phyloP scores from a whole-genome alignment of 2,888 invertebrate genomes.

The Leptinotarsa juncta region DNA sequence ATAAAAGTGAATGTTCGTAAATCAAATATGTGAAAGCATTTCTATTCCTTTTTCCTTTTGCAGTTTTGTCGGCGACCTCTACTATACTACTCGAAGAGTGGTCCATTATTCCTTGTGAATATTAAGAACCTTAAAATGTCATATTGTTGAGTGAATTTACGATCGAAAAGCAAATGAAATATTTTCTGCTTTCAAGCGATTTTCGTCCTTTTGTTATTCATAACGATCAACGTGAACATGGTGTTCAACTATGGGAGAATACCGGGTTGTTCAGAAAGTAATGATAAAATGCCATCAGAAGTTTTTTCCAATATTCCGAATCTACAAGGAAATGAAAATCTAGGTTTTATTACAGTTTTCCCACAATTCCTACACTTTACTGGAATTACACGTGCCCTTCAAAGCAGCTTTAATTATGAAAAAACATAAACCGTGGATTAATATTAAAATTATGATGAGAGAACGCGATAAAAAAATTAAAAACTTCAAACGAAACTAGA shows the following conservation, averaged over 20 bases:
- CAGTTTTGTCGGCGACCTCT: conserved; percentile 24
- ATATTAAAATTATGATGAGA: too few relatives aligned
- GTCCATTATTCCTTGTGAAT: conserved; percentile 30
- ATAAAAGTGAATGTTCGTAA: conserved; percentile 19
- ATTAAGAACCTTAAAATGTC: conserved; percentile 33
- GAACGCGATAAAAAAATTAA: too few relatives aligned
- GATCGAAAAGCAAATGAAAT: conserved; percentile 21
- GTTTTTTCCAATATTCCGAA: too few relatives aligned
- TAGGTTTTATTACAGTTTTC: too few relatives aligned
- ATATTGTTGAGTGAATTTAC: conserved; percentile 33
- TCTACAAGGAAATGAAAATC: too few relatives aligned
- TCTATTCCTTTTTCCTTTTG: conserved; percentile 23
- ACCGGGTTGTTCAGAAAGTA: background rate
- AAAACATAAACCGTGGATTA: too few relatives aligned
- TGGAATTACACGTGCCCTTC: too few relatives aligned
- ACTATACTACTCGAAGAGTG: conserved; percentile 24
- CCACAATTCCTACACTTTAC: too few relatives aligned
- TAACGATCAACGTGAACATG: background rate
- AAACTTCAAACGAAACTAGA: too few relatives aligned
- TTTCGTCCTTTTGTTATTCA: background rate
- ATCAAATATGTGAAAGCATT: conserved; percentile 27
- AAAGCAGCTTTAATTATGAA: too few relatives aligned
- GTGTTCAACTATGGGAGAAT: background rate
- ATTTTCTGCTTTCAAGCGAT: background rate
- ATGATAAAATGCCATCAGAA: too few relatives aligned